phyloP scores from a whole-genome alignment of 2,797 vertebrate genomes.

The Lindbergichthys nudifrons region DNA sequence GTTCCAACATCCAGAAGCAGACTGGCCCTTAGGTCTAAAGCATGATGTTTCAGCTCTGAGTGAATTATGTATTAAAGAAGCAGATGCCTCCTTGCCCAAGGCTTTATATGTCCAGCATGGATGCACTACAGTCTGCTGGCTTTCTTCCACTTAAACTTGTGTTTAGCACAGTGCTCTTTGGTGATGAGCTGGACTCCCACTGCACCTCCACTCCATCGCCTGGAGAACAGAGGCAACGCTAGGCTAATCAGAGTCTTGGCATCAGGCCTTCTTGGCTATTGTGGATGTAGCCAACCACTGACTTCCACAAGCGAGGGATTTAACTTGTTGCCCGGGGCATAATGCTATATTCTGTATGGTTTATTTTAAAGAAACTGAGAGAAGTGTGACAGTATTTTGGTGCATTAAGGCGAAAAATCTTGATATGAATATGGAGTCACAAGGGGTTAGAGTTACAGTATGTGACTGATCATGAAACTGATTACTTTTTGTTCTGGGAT shows the following conservation, averaged over 20 bases:
- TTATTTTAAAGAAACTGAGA: constrained; percentile 61
- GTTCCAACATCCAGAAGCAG: constrained; percentile 69
- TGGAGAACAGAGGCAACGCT: constrained; percentile 75
- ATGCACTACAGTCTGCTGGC: constrained; percentile 77
- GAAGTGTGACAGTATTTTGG: constrained; percentile 18
- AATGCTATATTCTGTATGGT: constrained; percentile 50
- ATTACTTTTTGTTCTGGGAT: constrained; percentile 21
- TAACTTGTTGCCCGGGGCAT: constrained; percentile 58
- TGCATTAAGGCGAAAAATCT: neutral
- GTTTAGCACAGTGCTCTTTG: constrained; percentile 78
- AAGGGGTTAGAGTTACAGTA: neutral
- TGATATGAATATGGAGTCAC: constrained; percentile 1
- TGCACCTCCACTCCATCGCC: constrained; percentile 72
- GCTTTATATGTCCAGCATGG: constrained; percentile 80
- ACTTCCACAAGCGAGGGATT: constrained; percentile 71
- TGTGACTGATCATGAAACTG: constrained; percentile 11
- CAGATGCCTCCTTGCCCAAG: constrained; percentile 81
- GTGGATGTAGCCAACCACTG: constrained; percentile 71
- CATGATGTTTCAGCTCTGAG: constrained; percentile 76
- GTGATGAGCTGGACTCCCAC: constrained; percentile 78
- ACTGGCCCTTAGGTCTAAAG: constrained; percentile 70
- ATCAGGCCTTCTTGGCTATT: constrained; percentile 72
- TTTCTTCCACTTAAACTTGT: constrained; percentile 83
- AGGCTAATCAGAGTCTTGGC: constrained; percentile 82
- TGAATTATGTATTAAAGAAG: constrained; percentile 83